Evolutionary conservation across 2,113 vertebrate species (phyloP).

Genomic region (Leucopternis melanops): DNA sequence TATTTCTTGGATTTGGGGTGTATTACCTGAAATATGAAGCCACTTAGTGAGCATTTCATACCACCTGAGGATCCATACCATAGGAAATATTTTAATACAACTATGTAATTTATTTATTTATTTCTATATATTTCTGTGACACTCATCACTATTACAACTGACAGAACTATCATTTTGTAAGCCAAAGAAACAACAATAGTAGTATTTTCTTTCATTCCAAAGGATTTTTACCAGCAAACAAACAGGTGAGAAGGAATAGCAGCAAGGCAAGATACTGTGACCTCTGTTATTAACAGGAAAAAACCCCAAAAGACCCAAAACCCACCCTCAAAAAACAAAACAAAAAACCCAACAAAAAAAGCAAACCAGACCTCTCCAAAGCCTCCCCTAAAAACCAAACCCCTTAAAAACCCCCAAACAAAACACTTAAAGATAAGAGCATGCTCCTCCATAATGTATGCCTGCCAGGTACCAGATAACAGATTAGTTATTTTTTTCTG

Average conservation of each 20-base stretch:
- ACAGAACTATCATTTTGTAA: background rate
- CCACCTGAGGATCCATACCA: background rate
- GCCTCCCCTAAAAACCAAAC: background rate
- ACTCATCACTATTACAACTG: background rate
- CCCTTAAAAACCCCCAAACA: background rate
- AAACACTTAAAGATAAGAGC: background rate
- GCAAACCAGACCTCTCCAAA: background rate
- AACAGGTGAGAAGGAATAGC: background rate
- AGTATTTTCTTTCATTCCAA: background rate
- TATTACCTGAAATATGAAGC: background rate
- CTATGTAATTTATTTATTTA: background rate
- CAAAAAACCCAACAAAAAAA: background rate
- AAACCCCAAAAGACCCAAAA: accelerated
- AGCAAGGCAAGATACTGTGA: background rate
- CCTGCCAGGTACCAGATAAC: background rate
- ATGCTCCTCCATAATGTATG: background rate
- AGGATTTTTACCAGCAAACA: background rate
- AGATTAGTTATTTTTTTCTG: background rate
- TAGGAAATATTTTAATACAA: background rate
- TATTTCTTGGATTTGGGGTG: background rate
- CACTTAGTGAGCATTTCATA: background rate
- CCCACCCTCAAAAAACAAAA: background rate
- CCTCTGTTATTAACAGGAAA: background rate
- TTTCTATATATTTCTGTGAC: background rate
- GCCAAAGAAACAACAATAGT: background rate